Evolutionary conservation across 2,113 vertebrate species (phyloP).

Genomic region (Ahaetulla prasina): DNA sequence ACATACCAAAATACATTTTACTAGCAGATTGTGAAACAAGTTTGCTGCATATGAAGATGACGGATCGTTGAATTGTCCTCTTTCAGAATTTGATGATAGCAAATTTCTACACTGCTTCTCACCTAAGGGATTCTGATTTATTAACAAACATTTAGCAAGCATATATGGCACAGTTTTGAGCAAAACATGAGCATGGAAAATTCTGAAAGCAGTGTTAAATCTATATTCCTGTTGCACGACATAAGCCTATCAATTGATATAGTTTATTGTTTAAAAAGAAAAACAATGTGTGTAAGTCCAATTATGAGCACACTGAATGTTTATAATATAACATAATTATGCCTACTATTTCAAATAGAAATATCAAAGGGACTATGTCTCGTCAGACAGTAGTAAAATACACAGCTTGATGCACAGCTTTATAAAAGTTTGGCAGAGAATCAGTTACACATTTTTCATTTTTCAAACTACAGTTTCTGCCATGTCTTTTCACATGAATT

Average conservation of each 20-base stretch:
- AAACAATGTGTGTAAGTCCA: not conserved
- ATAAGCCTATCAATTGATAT: not conserved
- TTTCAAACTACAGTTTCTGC: not conserved
- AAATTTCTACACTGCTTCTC: not conserved
- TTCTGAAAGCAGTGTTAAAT: not conserved
- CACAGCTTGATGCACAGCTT: not conserved
- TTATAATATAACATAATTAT: not conserved
- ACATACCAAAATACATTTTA: not conserved
- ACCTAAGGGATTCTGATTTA: not conserved
- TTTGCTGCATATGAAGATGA: not conserved
- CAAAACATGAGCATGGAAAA: not conserved
- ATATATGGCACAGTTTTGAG: not conserved
- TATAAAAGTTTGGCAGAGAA: not conserved
- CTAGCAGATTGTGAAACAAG: not conserved
- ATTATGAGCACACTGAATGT: not conserved
- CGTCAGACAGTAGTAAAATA: not conserved
- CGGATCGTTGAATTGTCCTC: not conserved
- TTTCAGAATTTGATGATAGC: not conserved
- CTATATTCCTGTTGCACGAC: not conserved
- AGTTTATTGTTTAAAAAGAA: not conserved
- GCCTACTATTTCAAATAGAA: not conserved
- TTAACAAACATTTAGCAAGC: not conserved
- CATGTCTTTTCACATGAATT: not conserved
- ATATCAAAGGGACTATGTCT: slow-evolving; percentile 24
- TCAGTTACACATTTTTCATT: not conserved